A percentile compares a stretch with the other conserved stretches of the same genome.
Conservation (phyloP, 2,113 vertebrate genomes). For the Sciurus niger region DNA sequence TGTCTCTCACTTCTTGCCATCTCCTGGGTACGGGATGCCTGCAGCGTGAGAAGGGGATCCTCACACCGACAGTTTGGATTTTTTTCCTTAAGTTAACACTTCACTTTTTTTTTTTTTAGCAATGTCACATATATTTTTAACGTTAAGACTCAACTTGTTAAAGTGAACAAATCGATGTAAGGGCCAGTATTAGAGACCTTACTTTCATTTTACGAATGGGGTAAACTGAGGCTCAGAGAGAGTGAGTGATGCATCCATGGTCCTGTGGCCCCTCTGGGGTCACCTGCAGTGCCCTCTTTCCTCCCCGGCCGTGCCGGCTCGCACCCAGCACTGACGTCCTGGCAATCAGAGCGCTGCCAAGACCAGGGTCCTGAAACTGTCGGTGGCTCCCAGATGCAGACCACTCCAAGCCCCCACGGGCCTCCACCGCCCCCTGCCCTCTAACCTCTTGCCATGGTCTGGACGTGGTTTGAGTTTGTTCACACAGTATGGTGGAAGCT, state of each 20-base stretch:
- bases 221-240: background rate
- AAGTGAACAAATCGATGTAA: background rate
- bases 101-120: background rate
- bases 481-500: background rate
- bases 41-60: slow-evolving; percentile 27
- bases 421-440: no score
- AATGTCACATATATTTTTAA: background rate
- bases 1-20: background rate
- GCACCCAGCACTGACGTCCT: background rate
- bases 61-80: background rate
- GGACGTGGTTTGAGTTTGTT: background rate
- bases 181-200: background rate
- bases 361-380: background rate
- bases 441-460: background rate
- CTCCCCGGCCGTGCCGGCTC: background rate
- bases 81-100: slow-evolving; percentile 27
- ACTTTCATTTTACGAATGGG: slow-evolving; percentile 36
- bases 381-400: background rate
- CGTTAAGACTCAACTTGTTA: background rate
- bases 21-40: background rate
- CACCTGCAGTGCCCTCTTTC: background rate
- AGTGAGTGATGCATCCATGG: background rate
- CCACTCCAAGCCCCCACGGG: no score
- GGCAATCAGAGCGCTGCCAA: background rate
- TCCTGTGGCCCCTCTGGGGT: background rate